Evolutionary conservation across 2,113 vertebrate species (phyloP), one percentile per base, ranked within the genome.

Genomic region (Scatophagus argus): DNA sequence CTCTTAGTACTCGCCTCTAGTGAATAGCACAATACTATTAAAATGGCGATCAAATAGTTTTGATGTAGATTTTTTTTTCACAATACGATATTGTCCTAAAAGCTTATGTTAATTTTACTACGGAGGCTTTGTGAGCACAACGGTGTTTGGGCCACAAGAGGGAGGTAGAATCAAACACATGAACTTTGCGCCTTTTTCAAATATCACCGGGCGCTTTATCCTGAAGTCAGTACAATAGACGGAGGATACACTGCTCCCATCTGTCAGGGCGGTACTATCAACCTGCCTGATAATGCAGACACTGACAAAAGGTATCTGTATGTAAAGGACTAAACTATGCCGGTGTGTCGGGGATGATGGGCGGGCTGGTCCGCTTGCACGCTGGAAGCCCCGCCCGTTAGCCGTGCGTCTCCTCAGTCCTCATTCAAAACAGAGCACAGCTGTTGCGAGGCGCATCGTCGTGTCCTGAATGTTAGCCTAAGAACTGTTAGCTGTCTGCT

Each of bases 381-480:
- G 25, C 39, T 29, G 8, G 36, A 85, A 86, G 88, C 90, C 81
- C 91, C 91, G 87, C 91, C 91, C 84, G 72, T 32, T 6, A 16
- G 51, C 73, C 63, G 70, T 58, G 73, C 67, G 62, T 51, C 82
- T 84, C 84, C 68, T 77, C 85, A 51, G 73, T 39, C 75, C 88
- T 89, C 93, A 93, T 92, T 92, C 91, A 92, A 93, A 93, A 93
- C 92, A 94, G 62, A 91, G 75, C 92, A 91, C 93, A 94, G 93
- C 92, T 93, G 92, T 92, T 90, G 87, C 67, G 62, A 73, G 79
- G 71, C 61, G 71, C 86, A 73, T 55, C 82, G 88, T 83, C 65
- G 76, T 38, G 79, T 68, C 58, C 66, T 32, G 59, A 49, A n/a
- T 76, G 70, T 70, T 81, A 77, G 78, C 81, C 41, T 60, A 1